A percentile compares a stretch with the other conserved stretches of the same genome.
phyloP scores from a whole-genome alignment of 2,797 vertebrate genomes.

The Falco concolor region DNA sequence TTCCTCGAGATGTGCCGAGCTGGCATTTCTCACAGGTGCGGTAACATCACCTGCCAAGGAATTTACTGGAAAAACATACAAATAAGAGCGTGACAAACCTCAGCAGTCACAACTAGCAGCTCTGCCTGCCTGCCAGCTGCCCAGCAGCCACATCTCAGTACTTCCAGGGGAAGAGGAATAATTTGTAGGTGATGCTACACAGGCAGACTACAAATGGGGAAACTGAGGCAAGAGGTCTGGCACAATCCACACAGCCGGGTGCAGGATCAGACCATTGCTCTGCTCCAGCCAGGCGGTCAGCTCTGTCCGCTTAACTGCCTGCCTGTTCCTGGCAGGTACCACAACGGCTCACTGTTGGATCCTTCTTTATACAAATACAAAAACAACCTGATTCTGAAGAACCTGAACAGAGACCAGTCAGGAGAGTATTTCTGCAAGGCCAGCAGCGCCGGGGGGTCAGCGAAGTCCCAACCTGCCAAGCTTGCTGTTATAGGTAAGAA shows the following conservation, averaged over 20 bases:
- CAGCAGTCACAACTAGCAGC: background rate
- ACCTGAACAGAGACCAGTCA: slow-evolving; percentile 78
- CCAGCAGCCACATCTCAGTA: background rate
- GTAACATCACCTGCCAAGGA: background rate
- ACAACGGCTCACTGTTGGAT: slow-evolving; percentile 86
- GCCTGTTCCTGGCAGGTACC: slow-evolving; percentile 81
- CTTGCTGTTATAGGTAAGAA: slow-evolving; percentile 86
- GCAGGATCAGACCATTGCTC: background rate
- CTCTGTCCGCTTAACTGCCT: background rate
- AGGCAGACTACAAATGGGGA: background rate
- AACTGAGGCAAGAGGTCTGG: background rate
- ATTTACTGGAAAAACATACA: background rate
- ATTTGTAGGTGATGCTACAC: background rate
- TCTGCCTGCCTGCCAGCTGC: background rate
- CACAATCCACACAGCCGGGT: background rate
- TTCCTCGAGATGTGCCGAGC: background rate
- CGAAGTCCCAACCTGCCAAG: slow-evolving; percentile 84
- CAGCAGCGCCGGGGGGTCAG: slow-evolving; percentile 82
- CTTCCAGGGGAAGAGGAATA: background rate
- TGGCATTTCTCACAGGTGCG: background rate
- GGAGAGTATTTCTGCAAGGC: slow-evolving; percentile 94
- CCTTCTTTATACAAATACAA: slow-evolving; percentile 76
- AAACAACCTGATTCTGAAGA: slow-evolving; percentile 85
- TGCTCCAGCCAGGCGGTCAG: background rate
- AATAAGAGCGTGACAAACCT: background rate